Percentiles rank a stretch among this genome's conserved stretches.
Evolutionary conservation across 2,888 invertebrate genomes (phyloP).

Genomic region (Diadegma fenestrale): DNA sequence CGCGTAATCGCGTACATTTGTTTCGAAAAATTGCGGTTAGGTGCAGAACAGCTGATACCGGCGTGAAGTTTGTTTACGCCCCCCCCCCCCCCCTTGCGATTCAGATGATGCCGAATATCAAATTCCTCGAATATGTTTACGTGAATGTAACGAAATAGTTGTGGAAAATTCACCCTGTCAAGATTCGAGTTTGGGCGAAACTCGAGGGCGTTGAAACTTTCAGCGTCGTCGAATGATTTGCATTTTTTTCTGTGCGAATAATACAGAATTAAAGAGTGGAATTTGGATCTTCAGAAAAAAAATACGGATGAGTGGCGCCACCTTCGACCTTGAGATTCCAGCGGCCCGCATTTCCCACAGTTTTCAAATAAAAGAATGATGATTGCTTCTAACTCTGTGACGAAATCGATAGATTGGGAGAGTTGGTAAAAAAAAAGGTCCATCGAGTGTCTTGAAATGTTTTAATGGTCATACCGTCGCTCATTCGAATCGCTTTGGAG

Average conservation of each 20-base stretch:
- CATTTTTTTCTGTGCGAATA: background rate
- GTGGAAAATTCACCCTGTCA: background rate
- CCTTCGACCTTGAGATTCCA: background rate
- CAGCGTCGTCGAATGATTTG: background rate
- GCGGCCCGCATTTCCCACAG: background rate
- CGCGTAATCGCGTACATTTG: background rate
- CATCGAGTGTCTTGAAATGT: background rate
- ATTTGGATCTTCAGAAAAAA: background rate
- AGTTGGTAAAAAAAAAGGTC: background rate
- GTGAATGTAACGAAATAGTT: background rate
- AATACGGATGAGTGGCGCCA: background rate
- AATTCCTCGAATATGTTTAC: background rate
- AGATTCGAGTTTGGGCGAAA: background rate
- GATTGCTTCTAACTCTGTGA: background rate
- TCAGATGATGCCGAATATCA: background rate
- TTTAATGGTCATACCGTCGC: constrained; percentile 7
- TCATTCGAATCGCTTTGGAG: constrained; percentile 6
- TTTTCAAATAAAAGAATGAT: background rate
- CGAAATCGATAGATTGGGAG: background rate
- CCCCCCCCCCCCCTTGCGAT: background rate
- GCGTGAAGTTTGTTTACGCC: background rate
- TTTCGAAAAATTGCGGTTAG: background rate
- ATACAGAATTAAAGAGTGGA: background rate
- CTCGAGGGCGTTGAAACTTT: background rate
- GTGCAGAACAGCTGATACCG: background rate